Evolutionary conservation across 2,797 vertebrate genomes (phyloP).

Genomic region (Chrysocyon brachyurus): DNA sequence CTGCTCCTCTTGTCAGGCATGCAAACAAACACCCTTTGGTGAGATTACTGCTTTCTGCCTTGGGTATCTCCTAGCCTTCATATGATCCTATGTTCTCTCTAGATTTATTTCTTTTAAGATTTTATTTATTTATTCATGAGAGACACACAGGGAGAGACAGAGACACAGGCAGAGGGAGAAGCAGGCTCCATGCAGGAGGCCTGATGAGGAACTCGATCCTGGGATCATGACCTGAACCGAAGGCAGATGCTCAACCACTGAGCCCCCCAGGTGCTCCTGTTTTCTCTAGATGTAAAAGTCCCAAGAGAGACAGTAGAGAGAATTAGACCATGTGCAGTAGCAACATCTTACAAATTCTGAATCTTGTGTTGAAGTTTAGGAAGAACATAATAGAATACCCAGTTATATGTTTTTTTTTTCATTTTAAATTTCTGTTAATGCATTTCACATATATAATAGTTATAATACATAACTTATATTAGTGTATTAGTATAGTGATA

Average conservation of each 20-base stretch:
- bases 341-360: not conserved
- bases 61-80: not conserved
- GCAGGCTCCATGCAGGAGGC: no score
- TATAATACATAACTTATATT: not conserved
- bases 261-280: no score
- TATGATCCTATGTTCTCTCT: not conserved
- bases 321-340: not conserved
- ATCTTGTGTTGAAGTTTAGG: not conserved
- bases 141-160: no score
- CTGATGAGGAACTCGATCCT: no score
- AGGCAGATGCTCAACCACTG: no score
- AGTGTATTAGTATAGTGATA: not conserved
- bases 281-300: not conserved
- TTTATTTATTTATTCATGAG: no score
- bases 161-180: no score
- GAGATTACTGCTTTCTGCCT: not conserved
- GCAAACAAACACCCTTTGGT: not conserved
- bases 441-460: not conserved
- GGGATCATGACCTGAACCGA: no score
- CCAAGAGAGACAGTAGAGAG: not conserved
- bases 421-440: slow-evolving; percentile 27
- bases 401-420: slow-evolving; percentile 6
- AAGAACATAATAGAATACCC: not conserved
- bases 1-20: not conserved
- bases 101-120: not conserved